Base-by-base conservation (phyloP, 2,113 vertebrate genomes). In the Recurvirostra avosetta region DNA sequence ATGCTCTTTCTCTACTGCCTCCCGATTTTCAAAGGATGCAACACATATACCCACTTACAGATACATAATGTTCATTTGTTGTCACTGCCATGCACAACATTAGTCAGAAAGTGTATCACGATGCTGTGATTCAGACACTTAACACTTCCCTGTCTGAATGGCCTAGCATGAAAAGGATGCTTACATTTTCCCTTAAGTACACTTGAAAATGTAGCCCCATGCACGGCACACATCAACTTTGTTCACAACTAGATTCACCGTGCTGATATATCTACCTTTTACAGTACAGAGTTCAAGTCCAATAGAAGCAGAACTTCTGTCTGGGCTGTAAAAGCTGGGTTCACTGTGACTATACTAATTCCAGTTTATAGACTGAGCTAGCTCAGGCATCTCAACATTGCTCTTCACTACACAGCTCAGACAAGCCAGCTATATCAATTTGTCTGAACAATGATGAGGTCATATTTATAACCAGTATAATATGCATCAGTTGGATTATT, bases 191-290 rank as follows among this genome's bases (percentile, higher is more conserved):
- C 78, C 30, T 26, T 1, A 2, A 8, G 12, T 23, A 45, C 38
- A 36, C 22, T 38, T 25, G 32, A 74, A 93, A 91, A 67, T 0
- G 0, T 13, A 90, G 52, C n/a, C 32, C 32, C 32, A 18, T 1
- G 32, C 47, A 38, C 1, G 7, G 47, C 40, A 58, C 0, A 0
- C 32, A 53, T 41, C 55, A 75, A 16, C 53, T 85, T 47, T 41
- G 23, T 50, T 83, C 0, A 0, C 49, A 76, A 52, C 15, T 45
- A 82, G 13, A 21, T 94, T 84, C 61, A 47, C 27, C 7, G 75
- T 0, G 0, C 15, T 58, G 25, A 38, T 23, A 5, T 26, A 59
- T 29, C 38, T 55, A 38, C 11, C 16, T 75, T 30, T 40, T 40
- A 55, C 3, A 8, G 66, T 11, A 52, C 17, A 78, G 66, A 68